phyloP scores from a whole-genome alignment of 2,113 vertebrate species.

The Myxocyprinus asiaticus region DNA sequence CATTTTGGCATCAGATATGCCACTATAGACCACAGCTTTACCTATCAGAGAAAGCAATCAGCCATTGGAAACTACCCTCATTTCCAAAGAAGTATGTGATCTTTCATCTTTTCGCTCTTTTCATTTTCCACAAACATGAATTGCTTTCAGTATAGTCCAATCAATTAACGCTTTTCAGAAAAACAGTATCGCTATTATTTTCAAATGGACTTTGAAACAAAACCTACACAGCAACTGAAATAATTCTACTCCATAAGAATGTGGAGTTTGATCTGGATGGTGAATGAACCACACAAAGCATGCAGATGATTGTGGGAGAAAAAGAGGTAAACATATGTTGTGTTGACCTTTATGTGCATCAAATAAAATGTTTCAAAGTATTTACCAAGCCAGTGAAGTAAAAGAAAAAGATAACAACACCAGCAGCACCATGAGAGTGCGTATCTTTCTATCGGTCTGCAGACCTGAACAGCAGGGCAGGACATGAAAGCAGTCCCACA shows the following conservation, averaged over 20 bases:
- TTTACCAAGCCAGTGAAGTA: constrained; percentile 9
- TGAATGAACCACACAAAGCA: not conserved
- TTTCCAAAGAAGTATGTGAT: constrained; percentile 37
- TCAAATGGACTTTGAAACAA: constrained; percentile 36
- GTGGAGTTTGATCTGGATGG: too few relatives aligned
- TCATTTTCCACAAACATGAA: constrained; percentile 3
- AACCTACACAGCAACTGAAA: constrained; percentile 12
- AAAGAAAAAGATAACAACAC: not conserved
- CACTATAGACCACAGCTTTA: constrained; percentile 30
- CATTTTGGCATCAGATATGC: constrained; percentile 23
- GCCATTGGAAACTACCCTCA: constrained; percentile 37
- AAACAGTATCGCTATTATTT: constrained; percentile 24
- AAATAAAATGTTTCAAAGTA: constrained; percentile 44
- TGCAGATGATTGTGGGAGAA: not conserved
- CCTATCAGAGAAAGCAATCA: constrained; percentile 24
- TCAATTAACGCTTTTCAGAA: not conserved
- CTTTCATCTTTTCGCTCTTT: constrained; percentile 37
- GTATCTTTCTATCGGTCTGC: constrained; percentile 41
- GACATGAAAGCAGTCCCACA: constrained; percentile 41
- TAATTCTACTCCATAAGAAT: not conserved
- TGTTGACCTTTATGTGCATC: constrained; percentile 32
- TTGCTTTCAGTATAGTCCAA: not conserved
- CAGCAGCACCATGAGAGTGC: constrained; percentile 6
- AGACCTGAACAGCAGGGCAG: constrained; percentile 31
- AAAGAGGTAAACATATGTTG: constrained; percentile 10